Conservation (phyloP, 2,797 vertebrate species). For the Remorina albescens region DNA sequence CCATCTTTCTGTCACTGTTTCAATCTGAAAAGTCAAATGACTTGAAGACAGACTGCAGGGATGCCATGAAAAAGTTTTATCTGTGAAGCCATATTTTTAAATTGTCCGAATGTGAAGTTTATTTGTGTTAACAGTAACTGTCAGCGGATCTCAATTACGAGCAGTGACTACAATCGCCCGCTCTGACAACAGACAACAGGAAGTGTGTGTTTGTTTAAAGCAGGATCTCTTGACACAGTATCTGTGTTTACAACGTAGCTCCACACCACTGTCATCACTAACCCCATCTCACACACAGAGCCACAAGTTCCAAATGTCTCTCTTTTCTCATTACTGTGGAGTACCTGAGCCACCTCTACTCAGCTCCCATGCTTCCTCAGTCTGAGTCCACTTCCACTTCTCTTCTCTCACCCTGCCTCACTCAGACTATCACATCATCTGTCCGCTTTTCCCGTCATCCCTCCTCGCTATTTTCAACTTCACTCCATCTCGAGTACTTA, state of each 20-base stretch:
- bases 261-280: slow-evolving; percentile 57
- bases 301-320: slow-evolving; percentile 29
- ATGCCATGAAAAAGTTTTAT: slow-evolving; percentile 12
- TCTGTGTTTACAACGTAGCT: slow-evolving; percentile 81
- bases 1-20: background rate
- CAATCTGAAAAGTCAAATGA: slow-evolving; percentile 24
- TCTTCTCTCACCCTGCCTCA: slow-evolving; percentile 25
- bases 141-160: slow-evolving; percentile 74
- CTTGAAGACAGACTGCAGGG: slow-evolving; percentile 2
- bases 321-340: slow-evolving; percentile 49
- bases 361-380: slow-evolving; percentile 2
- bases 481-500: slow-evolving; percentile 24
- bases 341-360: slow-evolving; percentile 47
- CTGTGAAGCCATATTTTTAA: slow-evolving; percentile 21
- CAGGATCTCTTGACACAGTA: slow-evolving; percentile 77
- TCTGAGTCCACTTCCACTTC: slow-evolving; percentile 18
- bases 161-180: slow-evolving; percentile 57
- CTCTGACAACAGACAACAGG: slow-evolving; percentile 82
- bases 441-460: background rate
- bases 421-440: slow-evolving; percentile 2
- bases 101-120: slow-evolving; percentile 43
- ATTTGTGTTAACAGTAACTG: slow-evolving; percentile 67
- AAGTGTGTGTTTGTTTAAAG: slow-evolving; percentile 85
- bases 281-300: slow-evolving; percentile 20
- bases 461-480: slow-evolving; percentile 26